Evolutionary conservation across 2,888 invertebrate species (phyloP), one percentile per base, ranked within the genome.

Genomic region (Tetramorium bicarinatum): DNA sequence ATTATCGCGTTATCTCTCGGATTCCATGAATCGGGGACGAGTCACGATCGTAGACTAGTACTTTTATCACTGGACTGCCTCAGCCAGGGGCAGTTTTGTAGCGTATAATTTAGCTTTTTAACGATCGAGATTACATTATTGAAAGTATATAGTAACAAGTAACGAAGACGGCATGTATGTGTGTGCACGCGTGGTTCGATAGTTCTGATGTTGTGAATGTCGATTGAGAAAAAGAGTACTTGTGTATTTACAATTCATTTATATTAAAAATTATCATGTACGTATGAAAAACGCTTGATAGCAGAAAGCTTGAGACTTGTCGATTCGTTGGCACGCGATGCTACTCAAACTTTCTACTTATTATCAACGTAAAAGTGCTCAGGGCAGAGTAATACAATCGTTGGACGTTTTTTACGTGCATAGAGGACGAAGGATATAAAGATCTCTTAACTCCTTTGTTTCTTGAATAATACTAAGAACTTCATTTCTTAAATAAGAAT

Each of bases 131-230:
- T 76, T 76, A 76, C 64, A 74, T 61, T 74, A 61, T 6, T 64
- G 75, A 76, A 76, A 76, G 75, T 61, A 75, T 59, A 76, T n/a
- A 62, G 25, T 61, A 76, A 75, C 7, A 47, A 34, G 21, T 52
- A 76, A 76, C 52, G 38, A 52, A 52, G n/a, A 44, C 29, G 8
- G 41, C 18, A n/a, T n/a, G n/a, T 47, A 15, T 25, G 3, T 25
- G n/a, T 44, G 9, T 4, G 38, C 41, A 11, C 9, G 21, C 11
- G 8, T 6, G n/a, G 18, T 25, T 34, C 29, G 6, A 15, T 29
- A 75, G 0, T 25, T 44, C 9, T n/a, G 18, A 76, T 13, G 49
- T 11, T 9, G 18, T 38, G 41, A 41, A 67, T 54, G 38, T 64
- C 34, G 64, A 76, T 4, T 15, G 47, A 15, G 7, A 38, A n/a